These are phyloP conservation scores for Orientallactaga sibirica DNA, from an alignment of 2,797 vertebrate genomes.

Conservation along the genomic window DNA sequence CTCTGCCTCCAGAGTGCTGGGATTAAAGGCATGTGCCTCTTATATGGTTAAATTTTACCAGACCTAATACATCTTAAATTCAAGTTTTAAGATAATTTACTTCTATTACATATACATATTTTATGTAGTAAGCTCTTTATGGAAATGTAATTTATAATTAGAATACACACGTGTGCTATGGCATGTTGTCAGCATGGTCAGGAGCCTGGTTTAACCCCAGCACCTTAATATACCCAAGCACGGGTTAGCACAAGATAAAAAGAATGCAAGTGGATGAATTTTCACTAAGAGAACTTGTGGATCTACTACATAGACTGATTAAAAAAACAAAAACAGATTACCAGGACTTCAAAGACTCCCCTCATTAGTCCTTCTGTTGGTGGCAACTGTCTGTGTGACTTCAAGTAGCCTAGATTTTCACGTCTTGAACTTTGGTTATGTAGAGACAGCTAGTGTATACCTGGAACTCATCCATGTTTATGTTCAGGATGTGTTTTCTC, in stretches of 20 bases:
- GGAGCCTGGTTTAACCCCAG: neutral
- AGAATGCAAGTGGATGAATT: neutral
- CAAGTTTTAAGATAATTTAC: constrained; percentile 27
- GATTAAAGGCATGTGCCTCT: too few species aligned
- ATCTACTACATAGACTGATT: neutral
- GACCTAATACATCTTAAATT: constrained; percentile 31
- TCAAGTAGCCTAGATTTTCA: neutral
- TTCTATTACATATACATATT: neutral
- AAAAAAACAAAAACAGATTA: neutral
- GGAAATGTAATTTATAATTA: neutral
- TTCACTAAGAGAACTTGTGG: neutral
- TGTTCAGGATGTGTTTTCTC: neutral
- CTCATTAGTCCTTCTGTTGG: neutral
- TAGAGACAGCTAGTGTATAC: neutral
- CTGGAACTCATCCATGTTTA: neutral
- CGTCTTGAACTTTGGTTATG: neutral
- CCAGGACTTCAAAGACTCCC: too few species aligned
- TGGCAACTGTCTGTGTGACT: neutral
- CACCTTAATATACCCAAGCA: neutral
- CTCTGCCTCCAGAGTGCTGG: too few species aligned
- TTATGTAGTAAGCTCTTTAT: constrained; percentile 9
- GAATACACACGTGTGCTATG: neutral
- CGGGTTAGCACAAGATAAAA: neutral
- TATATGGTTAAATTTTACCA: constrained; percentile 36
- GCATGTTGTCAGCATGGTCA: neutral